Percentiles rank a stretch among this genome's conserved stretches.
Conservation (phyloP, 2,888 invertebrate species). For the Deilephila elpenor region DNA sequence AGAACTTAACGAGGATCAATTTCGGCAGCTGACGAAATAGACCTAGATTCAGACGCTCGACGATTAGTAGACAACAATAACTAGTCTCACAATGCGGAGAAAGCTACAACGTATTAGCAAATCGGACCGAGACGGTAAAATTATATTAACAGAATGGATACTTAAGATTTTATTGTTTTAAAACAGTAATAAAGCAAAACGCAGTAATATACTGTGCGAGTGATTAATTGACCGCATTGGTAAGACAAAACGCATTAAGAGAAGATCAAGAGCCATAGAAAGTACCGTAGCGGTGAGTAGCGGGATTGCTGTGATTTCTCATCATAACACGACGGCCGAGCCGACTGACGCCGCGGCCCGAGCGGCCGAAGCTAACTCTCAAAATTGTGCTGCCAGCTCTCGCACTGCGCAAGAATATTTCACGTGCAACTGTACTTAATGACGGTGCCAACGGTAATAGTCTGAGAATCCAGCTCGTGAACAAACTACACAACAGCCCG, state of each 20-base stretch:
- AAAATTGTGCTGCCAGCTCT: constrained; percentile 78
- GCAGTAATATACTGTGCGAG: constrained; percentile 53
- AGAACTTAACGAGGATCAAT: constrained; percentile 52
- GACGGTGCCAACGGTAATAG: constrained; percentile 72
- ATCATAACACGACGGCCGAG: constrained; percentile 54
- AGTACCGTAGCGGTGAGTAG: constrained; percentile 81
- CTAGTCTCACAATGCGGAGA: neutral
- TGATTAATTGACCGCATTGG: constrained; percentile 78
- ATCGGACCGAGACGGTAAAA: neutral
- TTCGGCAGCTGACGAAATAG: constrained; percentile 50
- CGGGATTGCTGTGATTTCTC: constrained; percentile 78
- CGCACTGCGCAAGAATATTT: constrained; percentile 74
- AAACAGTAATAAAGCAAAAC: constrained; percentile 46
- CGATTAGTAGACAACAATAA: neutral
- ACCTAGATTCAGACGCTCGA: neutral
- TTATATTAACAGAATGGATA: constrained; percentile 15
- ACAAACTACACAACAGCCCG: constrained; percentile 65
- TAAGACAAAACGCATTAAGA: constrained; percentile 78
- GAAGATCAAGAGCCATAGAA: constrained; percentile 72
- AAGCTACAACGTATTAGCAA: neutral
- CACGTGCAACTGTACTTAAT: constrained; percentile 79
- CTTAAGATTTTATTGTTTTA: constrained; percentile 31
- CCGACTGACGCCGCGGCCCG: constrained; percentile 43
- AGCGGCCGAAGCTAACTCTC: constrained; percentile 63
- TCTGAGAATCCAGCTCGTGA: constrained; percentile 75